Evolutionary conservation across 2,888 invertebrate species (phyloP), one percentile per base, ranked within the genome.

Genomic region (Cheiracanthium punctorium): DNA sequence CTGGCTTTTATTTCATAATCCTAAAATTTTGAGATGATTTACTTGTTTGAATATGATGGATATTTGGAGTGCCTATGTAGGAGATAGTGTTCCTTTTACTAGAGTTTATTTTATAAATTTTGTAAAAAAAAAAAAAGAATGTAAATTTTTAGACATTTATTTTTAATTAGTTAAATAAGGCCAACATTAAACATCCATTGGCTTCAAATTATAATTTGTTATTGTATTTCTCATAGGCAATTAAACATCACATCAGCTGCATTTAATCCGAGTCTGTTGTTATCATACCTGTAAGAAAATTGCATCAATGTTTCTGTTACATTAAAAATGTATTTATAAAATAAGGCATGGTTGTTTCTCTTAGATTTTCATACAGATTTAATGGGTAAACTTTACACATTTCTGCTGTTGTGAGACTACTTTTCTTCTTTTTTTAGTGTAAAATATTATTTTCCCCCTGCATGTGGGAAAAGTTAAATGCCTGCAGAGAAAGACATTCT

Each of bases 141-240:
- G 82, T 76, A 82, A 82, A 82, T 82, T n/a, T n/a, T 82, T 80
- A 82, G 70, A 48, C 67, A 43, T 81, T 69, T 82, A 82, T 82
- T 80, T 80, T 43, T 29, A 65, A 32, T 74, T 69, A 48, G 73
- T 74, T 80, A 41, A 74, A 77, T 64, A 73, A 81, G 72, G 72
- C 72, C 80, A 80, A 80, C 72, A 80, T 41, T 72, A 14, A 58
- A 58, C 37, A 73, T 72, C 72, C 12, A 58, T 58, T 80, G 80
- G 72, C 72, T 65, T 80, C 32, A 71, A 71, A 58, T 41, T 71
- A 71, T 58, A 58, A 71, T 72, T 80, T 80, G 80, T 80, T 72
- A 72, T 7, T 71, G 33, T 37, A 71, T 29, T 7, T 37, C 43
- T 41, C 65, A 72, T 80, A 64, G 64, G 65, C 65, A 72, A 65